Conservation (phyloP, 1,140 invertebrate species). For the Leptoteleia sp. region DNA sequence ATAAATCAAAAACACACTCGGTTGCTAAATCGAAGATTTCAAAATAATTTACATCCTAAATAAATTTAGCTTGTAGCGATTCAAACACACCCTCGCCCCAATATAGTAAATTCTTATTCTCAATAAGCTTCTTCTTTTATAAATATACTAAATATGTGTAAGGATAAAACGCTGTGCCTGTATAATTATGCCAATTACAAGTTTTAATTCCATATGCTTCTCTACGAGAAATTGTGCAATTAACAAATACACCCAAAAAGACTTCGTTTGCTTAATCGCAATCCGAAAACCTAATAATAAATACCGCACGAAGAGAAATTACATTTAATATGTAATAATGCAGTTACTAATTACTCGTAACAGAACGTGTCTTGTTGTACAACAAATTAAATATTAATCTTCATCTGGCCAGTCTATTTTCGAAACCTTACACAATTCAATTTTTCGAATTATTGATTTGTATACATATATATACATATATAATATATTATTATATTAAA, state of each 20-base stretch:
- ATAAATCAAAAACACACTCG: not conserved
- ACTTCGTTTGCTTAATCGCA: not conserved
- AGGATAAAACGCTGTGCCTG: slow-evolving; percentile 2
- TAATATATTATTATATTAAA: too few species aligned
- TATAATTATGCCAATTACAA: too few species aligned
- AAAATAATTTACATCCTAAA: slow-evolving; percentile 31
- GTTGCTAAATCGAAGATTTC: not conserved
- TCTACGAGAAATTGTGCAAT: too few species aligned
- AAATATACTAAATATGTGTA: not conserved
- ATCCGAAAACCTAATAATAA: not conserved
- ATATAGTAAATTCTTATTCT: slow-evolving; percentile 2
- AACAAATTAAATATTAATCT: too few species aligned
- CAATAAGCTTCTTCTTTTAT: slow-evolving; percentile 8
- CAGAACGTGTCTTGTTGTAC: too few species aligned
- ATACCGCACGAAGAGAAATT: not conserved
- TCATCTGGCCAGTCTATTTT: too few species aligned
- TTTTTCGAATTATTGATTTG: too few species aligned
- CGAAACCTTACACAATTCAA: too few species aligned
- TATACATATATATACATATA: too few species aligned
- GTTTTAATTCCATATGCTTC: too few species aligned
- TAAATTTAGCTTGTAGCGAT: slow-evolving; percentile 9
- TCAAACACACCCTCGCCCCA: not conserved
- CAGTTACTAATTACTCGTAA: too few species aligned
- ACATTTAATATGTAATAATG: not conserved
- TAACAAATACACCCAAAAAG: too few species aligned